A percentile compares a stretch with the other conserved stretches of the same genome.
Conservation (phyloP, 2,888 invertebrate genomes). For the Colletes collaris region DNA sequence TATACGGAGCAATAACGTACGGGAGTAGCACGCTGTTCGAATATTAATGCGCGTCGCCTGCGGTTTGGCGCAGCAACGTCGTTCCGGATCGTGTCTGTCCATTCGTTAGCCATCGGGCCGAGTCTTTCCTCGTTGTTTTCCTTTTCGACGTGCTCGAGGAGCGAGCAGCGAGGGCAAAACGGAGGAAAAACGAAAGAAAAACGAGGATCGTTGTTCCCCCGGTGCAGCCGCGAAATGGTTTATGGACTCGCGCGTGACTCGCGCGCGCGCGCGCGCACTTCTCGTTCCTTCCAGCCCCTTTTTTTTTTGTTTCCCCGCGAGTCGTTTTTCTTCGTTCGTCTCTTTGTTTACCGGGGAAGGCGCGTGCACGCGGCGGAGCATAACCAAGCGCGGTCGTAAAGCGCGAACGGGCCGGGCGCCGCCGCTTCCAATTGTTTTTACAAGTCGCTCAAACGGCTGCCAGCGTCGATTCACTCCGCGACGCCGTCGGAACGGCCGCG, state of each 20-base stretch:
- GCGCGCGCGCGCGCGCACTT: neutral
- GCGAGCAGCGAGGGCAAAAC: neutral
- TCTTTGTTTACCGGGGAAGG: constrained; percentile 32
- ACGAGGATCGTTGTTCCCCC: constrained; percentile 12
- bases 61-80: too few species aligned
- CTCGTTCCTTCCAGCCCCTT: neutral
- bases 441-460: constrained; percentile 57
- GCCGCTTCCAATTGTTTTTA: constrained; percentile 60
- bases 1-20: too few species aligned
- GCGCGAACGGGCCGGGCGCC: constrained; percentile 25
- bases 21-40: too few species aligned
- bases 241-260: constrained; percentile 6
- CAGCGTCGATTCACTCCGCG: constrained; percentile 13
- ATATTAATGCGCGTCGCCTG: too few species aligned
- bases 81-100: too few species aligned
- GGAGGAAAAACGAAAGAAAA: constrained; percentile 6
- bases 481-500: neutral
- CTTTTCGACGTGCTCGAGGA: neutral
- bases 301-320: constrained; percentile 9
- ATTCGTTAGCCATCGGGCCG: neutral
- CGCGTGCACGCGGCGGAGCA: constrained; percentile 21
- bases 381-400: constrained; percentile 52
- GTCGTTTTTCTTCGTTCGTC: constrained; percentile 23
- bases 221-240: constrained; percentile 25
- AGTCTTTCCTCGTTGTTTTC: neutral